A percentile compares a stretch with the other conserved stretches of the same genome.
phyloP scores from a whole-genome alignment of 2,113 vertebrate genomes.

The Alligator sinensis region DNA sequence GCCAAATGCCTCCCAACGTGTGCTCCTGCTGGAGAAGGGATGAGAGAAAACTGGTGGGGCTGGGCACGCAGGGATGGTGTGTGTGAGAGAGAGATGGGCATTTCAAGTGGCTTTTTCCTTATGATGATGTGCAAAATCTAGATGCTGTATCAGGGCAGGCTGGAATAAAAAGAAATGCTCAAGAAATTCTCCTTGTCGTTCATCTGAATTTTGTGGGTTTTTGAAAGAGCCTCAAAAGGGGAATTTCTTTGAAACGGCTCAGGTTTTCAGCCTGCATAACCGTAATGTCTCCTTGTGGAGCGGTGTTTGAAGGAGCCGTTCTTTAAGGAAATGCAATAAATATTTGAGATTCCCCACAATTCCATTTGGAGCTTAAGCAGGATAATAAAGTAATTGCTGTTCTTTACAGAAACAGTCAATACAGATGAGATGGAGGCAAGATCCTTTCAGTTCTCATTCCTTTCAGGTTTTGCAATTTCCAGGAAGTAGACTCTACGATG shows the following conservation, averaged over 20 bases:
- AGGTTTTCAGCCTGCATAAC: neutral
- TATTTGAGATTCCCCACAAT: neutral
- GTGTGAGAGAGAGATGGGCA: neutral
- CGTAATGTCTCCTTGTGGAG: neutral
- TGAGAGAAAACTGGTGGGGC: neutral
- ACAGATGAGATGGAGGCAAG: neutral
- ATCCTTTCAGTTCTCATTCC: neutral
- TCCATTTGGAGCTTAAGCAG: slow-evolving; percentile 21
- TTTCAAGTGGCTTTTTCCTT: neutral
- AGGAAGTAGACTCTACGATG: neutral
- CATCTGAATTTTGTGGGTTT: neutral
- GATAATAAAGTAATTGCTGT: neutral
- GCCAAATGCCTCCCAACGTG: neutral
- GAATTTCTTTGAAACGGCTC: neutral
- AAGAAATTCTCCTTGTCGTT: neutral
- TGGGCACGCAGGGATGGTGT: too few species aligned
- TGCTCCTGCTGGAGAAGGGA: neutral
- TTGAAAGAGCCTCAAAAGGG: neutral
- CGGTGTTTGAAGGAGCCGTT: neutral
- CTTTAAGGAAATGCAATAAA: neutral
- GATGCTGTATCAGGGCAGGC: rapidly evolving
- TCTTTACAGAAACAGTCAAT: slow-evolving; percentile 5
- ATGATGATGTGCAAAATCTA: neutral
- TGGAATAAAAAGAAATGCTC: neutral
- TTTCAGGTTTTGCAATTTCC: neutral